phyloP scores from a whole-genome alignment of 2,113 vertebrate species.

The Syrmaticus mikado region DNA sequence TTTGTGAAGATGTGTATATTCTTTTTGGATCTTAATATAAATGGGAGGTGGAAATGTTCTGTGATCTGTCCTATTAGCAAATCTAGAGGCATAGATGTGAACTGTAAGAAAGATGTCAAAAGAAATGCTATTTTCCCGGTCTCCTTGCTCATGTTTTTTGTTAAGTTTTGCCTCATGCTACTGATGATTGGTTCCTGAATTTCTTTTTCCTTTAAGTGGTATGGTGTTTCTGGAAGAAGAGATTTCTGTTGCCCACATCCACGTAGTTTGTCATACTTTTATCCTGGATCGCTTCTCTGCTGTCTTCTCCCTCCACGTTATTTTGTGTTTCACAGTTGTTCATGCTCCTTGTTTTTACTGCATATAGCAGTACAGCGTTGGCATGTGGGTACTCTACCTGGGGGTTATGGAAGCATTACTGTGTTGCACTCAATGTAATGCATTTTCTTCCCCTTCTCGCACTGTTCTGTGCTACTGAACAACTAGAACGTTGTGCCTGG shows the following conservation, averaged over 20 bases:
- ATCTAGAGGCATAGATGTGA: neutral
- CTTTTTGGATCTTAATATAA: neutral
- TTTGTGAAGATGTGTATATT: slow-evolving; percentile 20
- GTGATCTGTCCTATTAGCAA: neutral
- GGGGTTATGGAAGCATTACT: neutral
- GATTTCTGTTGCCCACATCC: neutral
- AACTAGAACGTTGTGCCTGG: neutral
- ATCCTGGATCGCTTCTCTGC: neutral
- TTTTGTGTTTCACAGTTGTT: neutral
- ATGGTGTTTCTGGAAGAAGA: neutral
- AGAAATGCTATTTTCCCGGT: neutral
- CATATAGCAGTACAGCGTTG: neutral
- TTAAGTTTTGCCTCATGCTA: neutral
- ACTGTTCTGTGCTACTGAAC: neutral
- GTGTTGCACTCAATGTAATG: rapidly evolving
- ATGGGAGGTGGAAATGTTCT: neutral
- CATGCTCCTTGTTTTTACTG: neutral
- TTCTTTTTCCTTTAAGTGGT: neutral
- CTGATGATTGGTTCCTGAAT: neutral
- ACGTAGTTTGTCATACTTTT: neutral
- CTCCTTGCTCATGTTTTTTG: neutral
- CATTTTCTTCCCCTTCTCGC: neutral
- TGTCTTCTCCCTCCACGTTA: neutral
- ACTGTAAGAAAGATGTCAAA: neutral
- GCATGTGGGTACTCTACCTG: neutral